These are phyloP conservation scores for Sebastes vulpes DNA, from an alignment of 2,797 vertebrate genomes.

Conservation along the genomic window DNA sequence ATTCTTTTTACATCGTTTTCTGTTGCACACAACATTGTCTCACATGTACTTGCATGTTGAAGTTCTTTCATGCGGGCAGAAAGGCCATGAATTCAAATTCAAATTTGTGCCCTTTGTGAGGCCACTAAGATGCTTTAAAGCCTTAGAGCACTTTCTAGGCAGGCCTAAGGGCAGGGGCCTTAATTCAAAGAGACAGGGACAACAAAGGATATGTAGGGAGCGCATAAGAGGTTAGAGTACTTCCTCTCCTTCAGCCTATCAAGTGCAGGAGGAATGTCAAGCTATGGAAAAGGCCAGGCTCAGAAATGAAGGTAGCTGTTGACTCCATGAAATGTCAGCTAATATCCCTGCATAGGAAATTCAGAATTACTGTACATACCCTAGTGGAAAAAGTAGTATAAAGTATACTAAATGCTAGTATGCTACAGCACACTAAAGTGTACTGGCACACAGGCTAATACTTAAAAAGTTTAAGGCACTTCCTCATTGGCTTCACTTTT, in stretches of 20 bases:
- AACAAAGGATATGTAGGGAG: slow-evolving; percentile 50
- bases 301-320: slow-evolving; percentile 40
- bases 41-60: background rate
- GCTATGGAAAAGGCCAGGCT: slow-evolving; percentile 59
- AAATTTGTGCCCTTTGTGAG: slow-evolving; percentile 49
- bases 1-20: background rate
- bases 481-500: too few species aligned
- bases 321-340: slow-evolving; percentile 67
- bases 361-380: background rate
- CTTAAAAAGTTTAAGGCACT: too few species aligned
- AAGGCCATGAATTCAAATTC: slow-evolving; percentile 22
- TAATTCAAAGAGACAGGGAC: slow-evolving; percentile 74
- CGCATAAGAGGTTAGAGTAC: slow-evolving; percentile 39
- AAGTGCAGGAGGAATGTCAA: slow-evolving; percentile 73
- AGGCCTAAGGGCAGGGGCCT: slow-evolving; percentile 30
- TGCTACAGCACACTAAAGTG: too few species aligned
- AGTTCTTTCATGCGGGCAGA: background rate
- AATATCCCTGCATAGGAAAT: slow-evolving; percentile 2
- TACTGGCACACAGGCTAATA: too few species aligned
- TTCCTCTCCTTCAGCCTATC: slow-evolving; percentile 62
- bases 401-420: too few species aligned
- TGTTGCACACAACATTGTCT: background rate
- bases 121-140: slow-evolving; percentile 44
- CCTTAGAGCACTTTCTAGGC: slow-evolving; percentile 24
- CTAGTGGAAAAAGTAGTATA: too few species aligned